Base-by-base conservation (phyloP, 30 jellyfish, hydroid and myxozoan species). In the Aurelia sp. region DNA sequence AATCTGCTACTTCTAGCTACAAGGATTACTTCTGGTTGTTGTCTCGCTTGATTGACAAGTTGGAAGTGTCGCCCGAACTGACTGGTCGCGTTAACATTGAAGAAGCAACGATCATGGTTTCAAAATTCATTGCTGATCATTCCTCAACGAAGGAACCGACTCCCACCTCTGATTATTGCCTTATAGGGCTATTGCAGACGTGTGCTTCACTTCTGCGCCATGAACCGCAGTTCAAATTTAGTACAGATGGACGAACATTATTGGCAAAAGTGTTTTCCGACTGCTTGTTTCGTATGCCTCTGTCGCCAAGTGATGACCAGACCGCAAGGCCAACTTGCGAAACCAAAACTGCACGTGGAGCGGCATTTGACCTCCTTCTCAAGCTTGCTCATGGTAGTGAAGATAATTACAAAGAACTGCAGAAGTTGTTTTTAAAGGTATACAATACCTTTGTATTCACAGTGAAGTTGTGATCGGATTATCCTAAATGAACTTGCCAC, bases 11-110 rank as follows among this genome's bases (percentile, higher is more conserved):
- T 38, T 55, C 94, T 24, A 95, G 90, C 70, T 95, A 84, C 90
- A 90, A 90, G 51, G 99, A 95, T 61, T 95, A 79, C 89, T 95
- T 95, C 62, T 95, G 99, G 99, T 80, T 95, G 35, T 72, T 95
- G 67, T 95, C 98, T 33, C 96, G 97, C 13, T 67, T 95, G 60
- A 85, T 95, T 33, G 97, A 90, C 80, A 95, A 95, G 66, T 81
- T 91, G 31, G 86, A 78, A 21, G 63, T 51, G 13, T 66, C 71
- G 8, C 21, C 21, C 5, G 83, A 78, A 18, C 87, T 44, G 13
- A 67, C 69, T 13, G 65, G 59, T 24, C 97, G 67, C 13, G 81
- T 82, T n/a, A 83, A 90, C 68, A 61, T 95, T 19, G 97, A 90
- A 55, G 83, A 87, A 0, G 94, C 95, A 22, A 55, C 82, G 27